Base-by-base conservation (phyloP, 2,888 invertebrate genomes). In the Drosophila acutilabella region DNA sequence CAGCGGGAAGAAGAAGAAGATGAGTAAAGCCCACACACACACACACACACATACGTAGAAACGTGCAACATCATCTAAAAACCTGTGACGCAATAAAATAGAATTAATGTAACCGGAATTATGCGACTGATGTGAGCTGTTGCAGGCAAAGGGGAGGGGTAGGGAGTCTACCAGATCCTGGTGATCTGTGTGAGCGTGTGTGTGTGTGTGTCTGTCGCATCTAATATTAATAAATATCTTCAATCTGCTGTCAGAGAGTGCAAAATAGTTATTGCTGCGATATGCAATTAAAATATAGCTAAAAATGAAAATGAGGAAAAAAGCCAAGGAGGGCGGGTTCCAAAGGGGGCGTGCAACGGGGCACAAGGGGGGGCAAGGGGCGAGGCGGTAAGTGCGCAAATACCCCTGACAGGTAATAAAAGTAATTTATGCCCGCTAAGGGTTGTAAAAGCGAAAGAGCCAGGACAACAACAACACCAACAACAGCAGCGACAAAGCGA, bases 361-460 rank as follows among this genome's bases (percentile, higher is more conserved):
- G 8, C 26, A 26, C 20, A 26, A 2, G 36, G 51, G 26, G 26
- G 10, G 53, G 41, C 11, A 18, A 40, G 33, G 50, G 14, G 7
- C 5, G 20, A 8, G 48, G 54, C 56, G 62, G 62, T 57, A 54
- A 62, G 67, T 68, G 72, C 74, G 70, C 79, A 89, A 89, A 81
- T 88, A 89, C 89, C 89, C 82, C 85, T 90, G 90, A 90, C 91
- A 90, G 90, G 91, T 90, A 90, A 90, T 90, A 90, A 91, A 91
- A 90, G 90, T 91, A 89, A 90, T 91, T 90, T 90, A 90, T 90
- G 91, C 83, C 74, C 80, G 72, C 86, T 82, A 91, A 91, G 90
- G 91, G 90, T 91, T 89, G 91, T 76, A 85, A 88, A 75, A 64
- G 88, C 87, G 77, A 73, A 30, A 30, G 30, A 65, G 68, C 68